Percentiles rank a stretch among this genome's conserved stretches.
Conservation (phyloP, 2,113 vertebrate genomes). For the Stegostoma tigrinum region DNA sequence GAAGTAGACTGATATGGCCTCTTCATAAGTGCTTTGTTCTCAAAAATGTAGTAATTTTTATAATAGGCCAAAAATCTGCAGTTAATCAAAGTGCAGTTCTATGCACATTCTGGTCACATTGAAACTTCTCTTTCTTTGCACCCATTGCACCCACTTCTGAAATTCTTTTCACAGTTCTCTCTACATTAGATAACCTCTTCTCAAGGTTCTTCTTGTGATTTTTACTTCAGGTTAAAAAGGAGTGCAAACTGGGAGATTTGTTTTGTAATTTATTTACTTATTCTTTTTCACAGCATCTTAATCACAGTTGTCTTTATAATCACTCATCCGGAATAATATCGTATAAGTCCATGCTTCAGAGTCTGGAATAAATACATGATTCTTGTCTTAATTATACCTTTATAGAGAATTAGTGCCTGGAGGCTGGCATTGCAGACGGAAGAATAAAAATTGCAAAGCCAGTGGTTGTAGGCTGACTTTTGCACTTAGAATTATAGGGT, state of each 20-base stretch:
- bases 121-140: not conserved
- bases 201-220: not conserved
- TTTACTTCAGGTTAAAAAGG: not conserved
- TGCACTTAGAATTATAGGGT: not conserved
- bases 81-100: not conserved
- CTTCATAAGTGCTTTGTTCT: not conserved
- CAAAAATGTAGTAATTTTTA: not conserved
- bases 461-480: not conserved
- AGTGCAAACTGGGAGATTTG: not conserved
- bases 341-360: not conserved
- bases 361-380: not conserved
- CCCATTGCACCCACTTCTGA: not conserved
- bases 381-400: not conserved
- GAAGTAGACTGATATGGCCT: not conserved
- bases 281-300: not conserved
- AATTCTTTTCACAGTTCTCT: not conserved
- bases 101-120: too few relatives aligned
- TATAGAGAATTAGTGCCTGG: not conserved
- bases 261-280: not conserved
- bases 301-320: not conserved
- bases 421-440: not conserved
- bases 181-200: not conserved
- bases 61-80: not conserved
- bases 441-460: not conserved
- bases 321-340: too few relatives aligned